Conservation (phyloP, 2,113 vertebrate species). For the Lagenorhynchus albirostris region DNA sequence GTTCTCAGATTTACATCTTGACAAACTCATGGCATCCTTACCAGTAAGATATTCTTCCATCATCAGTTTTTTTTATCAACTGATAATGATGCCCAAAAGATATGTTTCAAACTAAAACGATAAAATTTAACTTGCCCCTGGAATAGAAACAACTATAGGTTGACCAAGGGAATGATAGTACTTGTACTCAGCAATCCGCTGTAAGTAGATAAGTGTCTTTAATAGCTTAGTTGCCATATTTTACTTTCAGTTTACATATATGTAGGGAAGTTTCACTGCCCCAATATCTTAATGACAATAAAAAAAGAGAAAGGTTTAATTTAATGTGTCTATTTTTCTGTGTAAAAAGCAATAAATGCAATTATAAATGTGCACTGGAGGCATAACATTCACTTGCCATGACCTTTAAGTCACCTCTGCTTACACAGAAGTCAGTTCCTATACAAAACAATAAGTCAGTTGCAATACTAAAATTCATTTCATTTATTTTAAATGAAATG, state of each 20-base stretch:
- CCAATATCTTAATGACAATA: background rate
- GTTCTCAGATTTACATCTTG: background rate
- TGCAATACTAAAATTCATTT: background rate
- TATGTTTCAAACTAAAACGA: background rate
- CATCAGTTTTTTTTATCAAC: background rate
- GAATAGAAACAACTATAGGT: background rate
- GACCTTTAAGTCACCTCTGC: background rate
- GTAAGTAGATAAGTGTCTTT: background rate
- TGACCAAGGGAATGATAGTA: background rate
- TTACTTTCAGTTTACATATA: background rate
- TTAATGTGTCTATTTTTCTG: background rate
- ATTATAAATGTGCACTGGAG: background rate
- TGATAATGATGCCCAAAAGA: background rate
- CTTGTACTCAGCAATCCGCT: background rate
- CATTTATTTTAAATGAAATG: slow-evolving; percentile 67
- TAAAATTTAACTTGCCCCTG: background rate
- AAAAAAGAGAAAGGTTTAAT: background rate
- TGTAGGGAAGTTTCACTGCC: background rate
- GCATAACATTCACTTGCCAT: rapidly evolving
- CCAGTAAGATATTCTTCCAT: background rate
- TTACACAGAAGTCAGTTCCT: slow-evolving; percentile 18
- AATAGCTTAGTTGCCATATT: background rate
- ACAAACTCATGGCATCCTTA: background rate
- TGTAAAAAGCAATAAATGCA: background rate
- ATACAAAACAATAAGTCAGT: background rate